phyloP scores from a whole-genome alignment of 1,140 invertebrate species.

The Myzus persicae region DNA sequence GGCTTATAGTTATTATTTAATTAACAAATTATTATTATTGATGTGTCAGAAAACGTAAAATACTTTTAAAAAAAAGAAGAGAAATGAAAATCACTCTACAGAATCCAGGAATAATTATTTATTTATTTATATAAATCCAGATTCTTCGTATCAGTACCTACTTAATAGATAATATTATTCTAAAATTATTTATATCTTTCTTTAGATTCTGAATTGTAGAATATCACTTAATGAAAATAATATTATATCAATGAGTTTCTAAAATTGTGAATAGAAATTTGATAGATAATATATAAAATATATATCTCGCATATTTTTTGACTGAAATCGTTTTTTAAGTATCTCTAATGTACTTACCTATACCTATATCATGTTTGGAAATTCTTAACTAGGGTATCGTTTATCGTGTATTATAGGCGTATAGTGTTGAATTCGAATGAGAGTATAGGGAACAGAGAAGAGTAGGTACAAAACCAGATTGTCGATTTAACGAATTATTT shows the following conservation, averaged over 20 bases:
- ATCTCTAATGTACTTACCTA: not conserved
- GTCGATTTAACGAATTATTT: constrained; percentile 44
- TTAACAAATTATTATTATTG: not conserved
- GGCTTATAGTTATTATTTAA: not conserved
- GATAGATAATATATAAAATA: not conserved
- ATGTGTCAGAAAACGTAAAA: not conserved
- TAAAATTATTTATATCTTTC: not conserved
- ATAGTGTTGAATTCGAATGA: not conserved
- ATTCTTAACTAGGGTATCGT: not conserved
- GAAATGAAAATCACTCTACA: not conserved
- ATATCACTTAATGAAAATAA: not conserved
- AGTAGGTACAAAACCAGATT: constrained; percentile 27
- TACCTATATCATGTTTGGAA: not conserved
- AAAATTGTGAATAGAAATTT: not conserved
- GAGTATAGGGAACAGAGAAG: not conserved
- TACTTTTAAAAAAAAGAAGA: not conserved
- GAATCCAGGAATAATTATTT: not conserved
- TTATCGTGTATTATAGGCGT: not conserved
- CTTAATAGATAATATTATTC: no score
- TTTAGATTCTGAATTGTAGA: not conserved
- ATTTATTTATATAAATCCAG: not conserved
- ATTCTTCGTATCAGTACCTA: not conserved
- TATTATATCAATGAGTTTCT: not conserved
- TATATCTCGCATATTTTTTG: not conserved
- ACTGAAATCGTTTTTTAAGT: not conserved